Evolutionary conservation across 2,888 invertebrate species (phyloP).

Genomic region (Athetis lepigone): DNA sequence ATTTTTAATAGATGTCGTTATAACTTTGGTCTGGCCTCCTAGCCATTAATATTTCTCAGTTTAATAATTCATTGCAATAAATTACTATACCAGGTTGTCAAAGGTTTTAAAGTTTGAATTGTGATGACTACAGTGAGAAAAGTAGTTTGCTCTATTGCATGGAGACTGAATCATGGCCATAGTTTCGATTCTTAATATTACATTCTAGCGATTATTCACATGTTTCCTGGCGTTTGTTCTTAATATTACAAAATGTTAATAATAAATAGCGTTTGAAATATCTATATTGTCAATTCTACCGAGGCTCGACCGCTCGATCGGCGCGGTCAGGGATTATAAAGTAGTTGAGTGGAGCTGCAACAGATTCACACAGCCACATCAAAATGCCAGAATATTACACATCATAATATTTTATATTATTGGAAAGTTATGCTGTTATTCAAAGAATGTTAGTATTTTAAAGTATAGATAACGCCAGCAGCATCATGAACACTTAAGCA

Average conservation of each 20-base stretch:
- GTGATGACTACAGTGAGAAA: constrained; percentile 16
- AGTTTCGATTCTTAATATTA: constrained; percentile 61
- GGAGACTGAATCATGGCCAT: constrained; percentile 38
- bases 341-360: constrained; percentile 69
- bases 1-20: constrained; percentile 38
- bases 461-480: not conserved
- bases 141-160: constrained; percentile 35
- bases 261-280: constrained; percentile 81
- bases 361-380: constrained; percentile 71
- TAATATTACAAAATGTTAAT: constrained; percentile 80
- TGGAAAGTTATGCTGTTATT: constrained; percentile 5
- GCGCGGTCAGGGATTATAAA: constrained; percentile 72
- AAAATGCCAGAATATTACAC: not conserved
- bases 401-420: not conserved
- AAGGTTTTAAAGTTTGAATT: constrained; percentile 12
- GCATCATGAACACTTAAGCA: not conserved
- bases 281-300: constrained; percentile 88
- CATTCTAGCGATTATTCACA: constrained; percentile 81
- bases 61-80: constrained; percentile 12
- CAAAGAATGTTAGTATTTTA: constrained; percentile 1
- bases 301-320: constrained; percentile 74
- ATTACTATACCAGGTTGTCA: constrained; percentile 11
- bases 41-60: constrained; percentile 13
- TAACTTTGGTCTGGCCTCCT: constrained; percentile 19
- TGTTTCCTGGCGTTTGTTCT: constrained; percentile 74